A percentile compares a stretch with the other conserved stretches of the same genome.
Evolutionary conservation across 2,797 vertebrate species (phyloP).

Genomic region (Mormyrus hasselquistii): DNA sequence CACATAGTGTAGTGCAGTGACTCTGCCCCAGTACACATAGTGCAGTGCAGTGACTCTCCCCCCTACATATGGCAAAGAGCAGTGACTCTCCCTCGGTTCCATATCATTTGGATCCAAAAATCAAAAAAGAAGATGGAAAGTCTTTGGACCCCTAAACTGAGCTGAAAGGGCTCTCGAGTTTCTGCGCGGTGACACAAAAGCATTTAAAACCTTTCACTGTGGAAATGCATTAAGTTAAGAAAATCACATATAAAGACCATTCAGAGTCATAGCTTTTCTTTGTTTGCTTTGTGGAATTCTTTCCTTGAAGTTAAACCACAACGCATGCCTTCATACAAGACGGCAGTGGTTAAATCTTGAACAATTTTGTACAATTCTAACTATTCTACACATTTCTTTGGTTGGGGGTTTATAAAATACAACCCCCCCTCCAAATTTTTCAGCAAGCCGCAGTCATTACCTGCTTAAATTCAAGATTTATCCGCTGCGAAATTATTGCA

Average conservation of each 20-base stretch:
- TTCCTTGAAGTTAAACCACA: conserved; percentile 45
- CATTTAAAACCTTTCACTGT: conserved; percentile 40
- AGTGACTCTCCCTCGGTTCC: conserved; percentile 33
- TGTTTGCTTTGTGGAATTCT: conserved; percentile 43
- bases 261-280: conserved; percentile 48
- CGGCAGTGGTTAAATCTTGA: conserved; percentile 51
- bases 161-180: conserved; percentile 33
- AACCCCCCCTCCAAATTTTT: not conserved
- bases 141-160: conserved; percentile 56
- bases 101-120: conserved; percentile 43
- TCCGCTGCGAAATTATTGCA: conserved; percentile 60
- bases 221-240: conserved; percentile 32
- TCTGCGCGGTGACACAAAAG: conserved; percentile 36
- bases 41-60: not conserved
- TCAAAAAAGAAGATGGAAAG: conserved; percentile 39
- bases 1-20: not conserved
- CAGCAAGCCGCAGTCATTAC: conserved; percentile 28
- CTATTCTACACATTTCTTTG: conserved; percentile 38
- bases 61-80: not conserved
- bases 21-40: not conserved
- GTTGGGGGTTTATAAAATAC: conserved; percentile 29
- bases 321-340: conserved; percentile 73
- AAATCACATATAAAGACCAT: conserved; percentile 30
- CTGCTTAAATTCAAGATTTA: conserved; percentile 59
- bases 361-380: conserved; percentile 26